Evolutionary conservation across 2,888 invertebrate genomes (phyloP), one percentile per base, ranked within the genome.

Genomic region (Kuschelorhynchus macadamiae): DNA sequence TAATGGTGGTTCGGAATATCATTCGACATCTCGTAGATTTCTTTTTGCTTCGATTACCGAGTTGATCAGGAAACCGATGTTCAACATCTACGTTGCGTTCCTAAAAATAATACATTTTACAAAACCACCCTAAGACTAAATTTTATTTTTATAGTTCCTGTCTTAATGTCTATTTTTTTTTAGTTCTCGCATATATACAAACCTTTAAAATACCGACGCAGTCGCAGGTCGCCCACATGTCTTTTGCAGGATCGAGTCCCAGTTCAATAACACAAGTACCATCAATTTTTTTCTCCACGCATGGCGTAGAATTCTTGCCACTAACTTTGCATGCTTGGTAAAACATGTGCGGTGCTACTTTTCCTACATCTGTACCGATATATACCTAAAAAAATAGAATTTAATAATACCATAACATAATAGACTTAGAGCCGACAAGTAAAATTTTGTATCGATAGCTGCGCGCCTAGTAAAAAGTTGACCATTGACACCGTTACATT

Each of bases 321-420:
- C 94, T 94, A 0, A 98, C 97, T 71, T 95, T 92, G 80, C 97
- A 97, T 1, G 97, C 96, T 83, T 97, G 97, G 85, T 98, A 98
- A 84, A 97, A 97, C 91, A 97, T 96, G 83, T 98, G 98, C 0
- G 97, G 97, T 4, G 92, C 91, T 5, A 95, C 94, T 66, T 94
- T 90, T 0, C 96, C 97, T 49, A 93, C 88, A 81, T 97, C 97
- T 14, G 94, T 95, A 33, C 97, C 97, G 79, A 97, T 96, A 82
- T 94, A 97, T 56, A 93, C 90, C 89, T 89, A 50, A 9, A 72
- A 71, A 55, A 21, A 55, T 25, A 5, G 11, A 36, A 36, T 9
- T 12, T 36, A 12, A 36, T 14, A 36, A n/a, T 2, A 9, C 11
- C 36, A 12, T 12, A 9, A 12, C 9, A 36, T 36, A 3, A 36